Evolutionary conservation across 2,888 invertebrate genomes (phyloP).

Genomic region (Julus scanicus): DNA sequence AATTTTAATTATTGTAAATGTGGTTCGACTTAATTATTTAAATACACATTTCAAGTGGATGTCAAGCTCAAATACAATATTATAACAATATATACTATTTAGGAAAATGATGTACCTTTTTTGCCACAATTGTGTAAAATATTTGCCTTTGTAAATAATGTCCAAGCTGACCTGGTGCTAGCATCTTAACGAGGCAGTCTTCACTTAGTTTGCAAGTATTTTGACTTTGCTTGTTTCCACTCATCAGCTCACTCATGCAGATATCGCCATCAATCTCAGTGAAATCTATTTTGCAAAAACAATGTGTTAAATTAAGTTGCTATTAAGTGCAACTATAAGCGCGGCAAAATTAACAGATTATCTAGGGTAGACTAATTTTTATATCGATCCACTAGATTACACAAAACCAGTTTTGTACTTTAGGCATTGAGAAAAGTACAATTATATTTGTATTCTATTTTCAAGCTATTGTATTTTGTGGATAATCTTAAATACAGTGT

Average conservation of each 20-base stretch:
- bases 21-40: too few species aligned
- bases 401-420: too few species aligned
- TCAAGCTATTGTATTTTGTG: too few species aligned
- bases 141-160: slow-evolving; percentile 57
- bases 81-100: background rate
- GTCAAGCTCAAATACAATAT: background rate
- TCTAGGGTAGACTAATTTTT: too few species aligned
- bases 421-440: too few species aligned
- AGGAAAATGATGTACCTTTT: slow-evolving; percentile 51
- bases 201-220: slow-evolving; percentile 49
- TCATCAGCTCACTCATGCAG: slow-evolving; percentile 56
- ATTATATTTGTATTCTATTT: too few species aligned
- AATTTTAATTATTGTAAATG: background rate
- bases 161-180: slow-evolving; percentile 54
- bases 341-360: too few species aligned
- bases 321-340: too few species aligned
- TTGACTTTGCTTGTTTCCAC: slow-evolving; percentile 46
- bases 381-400: too few species aligned
- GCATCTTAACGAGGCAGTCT: slow-evolving; percentile 49
- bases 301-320: too few species aligned
- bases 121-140: slow-evolving; percentile 57
- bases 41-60: too few species aligned
- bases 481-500: too few species aligned
- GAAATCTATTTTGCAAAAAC: slow-evolving; percentile 49
- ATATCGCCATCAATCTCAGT: slow-evolving; percentile 54